Evolutionary conservation across 2,113 vertebrate species (phyloP), one percentile per base, ranked within the genome.

Genomic region (Tenebrosternarchus preto): DNA sequence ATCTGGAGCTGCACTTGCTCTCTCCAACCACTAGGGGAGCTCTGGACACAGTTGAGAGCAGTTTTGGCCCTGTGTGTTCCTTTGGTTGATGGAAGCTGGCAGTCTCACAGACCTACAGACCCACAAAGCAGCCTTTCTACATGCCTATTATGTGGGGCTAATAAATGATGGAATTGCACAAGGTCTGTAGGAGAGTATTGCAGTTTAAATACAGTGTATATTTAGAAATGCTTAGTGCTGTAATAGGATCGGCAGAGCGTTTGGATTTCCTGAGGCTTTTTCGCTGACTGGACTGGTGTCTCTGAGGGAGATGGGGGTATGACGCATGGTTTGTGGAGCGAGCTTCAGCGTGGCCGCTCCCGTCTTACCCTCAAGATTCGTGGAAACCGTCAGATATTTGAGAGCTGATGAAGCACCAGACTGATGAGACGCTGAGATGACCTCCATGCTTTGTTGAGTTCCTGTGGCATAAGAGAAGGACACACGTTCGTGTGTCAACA

Each of bases 401-500:
- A 7, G 36, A 20, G 7, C 57, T 60, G 57, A 16, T 16, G 25
- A 64, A 64, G 6, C 27, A 5, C 5, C 9, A 15, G 61, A 64
- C 61, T 4, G 6, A 0, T 15, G 3, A 64, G 61, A 19, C 61
- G 29, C 24, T 15, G 4, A 7, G 15, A 17, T 19, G 1, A 16
- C 25, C 5, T 27, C 19, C 61, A 64, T 8, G 27, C 61, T 19
- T 56, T 17, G 83, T 88, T 85, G 64, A 80, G 89, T 83, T 80
- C 86, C 83, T 63, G 81, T 67, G 74, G 55, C 67, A 33, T 76
- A 85, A 81, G 80, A 86, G 29, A 17, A 81, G 75, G 82, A 88
- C 83, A 27, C 72, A 82, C 88, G 72, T 89, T 84, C 55, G 83
- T 71, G 80, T 70, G 84, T 83, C 85, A 88, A 87, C 86, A 87